Conservation (phyloP, 2,888 invertebrate genomes). For the Meandrusa payeni region DNA sequence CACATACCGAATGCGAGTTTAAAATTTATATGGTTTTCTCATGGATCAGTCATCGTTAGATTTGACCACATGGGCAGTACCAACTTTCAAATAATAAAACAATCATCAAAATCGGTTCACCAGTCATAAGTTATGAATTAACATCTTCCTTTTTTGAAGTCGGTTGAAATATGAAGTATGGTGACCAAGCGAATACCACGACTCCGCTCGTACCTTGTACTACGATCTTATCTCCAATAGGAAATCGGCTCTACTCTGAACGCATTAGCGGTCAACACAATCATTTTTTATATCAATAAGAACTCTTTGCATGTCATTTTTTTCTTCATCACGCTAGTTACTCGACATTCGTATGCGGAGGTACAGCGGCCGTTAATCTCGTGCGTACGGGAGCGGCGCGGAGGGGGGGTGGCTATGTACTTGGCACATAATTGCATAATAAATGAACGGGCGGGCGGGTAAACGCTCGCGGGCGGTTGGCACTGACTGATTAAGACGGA, state of each 20-base stretch:
- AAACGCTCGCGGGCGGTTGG: conserved; percentile 40
- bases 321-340: conserved; percentile 3
- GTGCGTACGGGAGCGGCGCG: conserved; percentile 13
- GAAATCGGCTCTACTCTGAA: conserved; percentile 5
- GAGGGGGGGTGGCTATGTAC: conserved; percentile 27
- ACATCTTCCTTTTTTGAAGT: no score
- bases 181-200: no score
- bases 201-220: not conserved
- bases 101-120: no score
- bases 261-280: conserved; percentile 10
- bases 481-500: conserved; percentile 63
- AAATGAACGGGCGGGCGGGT: conserved; percentile 40
- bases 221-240: conserved; percentile 1
- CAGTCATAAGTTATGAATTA: no score
- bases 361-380: conserved; percentile 2
- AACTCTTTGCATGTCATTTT: conserved; percentile 10
- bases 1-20: no score
- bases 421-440: conserved; percentile 48
- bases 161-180: no score
- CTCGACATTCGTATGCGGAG: conserved; percentile 6
- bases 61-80: no score
- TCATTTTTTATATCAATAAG: conserved; percentile 8
- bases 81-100: no score
- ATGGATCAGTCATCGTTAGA: no score
- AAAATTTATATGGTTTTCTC: no score